These are phyloP conservation scores for Pimpla rufipes DNA, from an alignment of 2,888 invertebrate species.

Conservation along the genomic window DNA sequence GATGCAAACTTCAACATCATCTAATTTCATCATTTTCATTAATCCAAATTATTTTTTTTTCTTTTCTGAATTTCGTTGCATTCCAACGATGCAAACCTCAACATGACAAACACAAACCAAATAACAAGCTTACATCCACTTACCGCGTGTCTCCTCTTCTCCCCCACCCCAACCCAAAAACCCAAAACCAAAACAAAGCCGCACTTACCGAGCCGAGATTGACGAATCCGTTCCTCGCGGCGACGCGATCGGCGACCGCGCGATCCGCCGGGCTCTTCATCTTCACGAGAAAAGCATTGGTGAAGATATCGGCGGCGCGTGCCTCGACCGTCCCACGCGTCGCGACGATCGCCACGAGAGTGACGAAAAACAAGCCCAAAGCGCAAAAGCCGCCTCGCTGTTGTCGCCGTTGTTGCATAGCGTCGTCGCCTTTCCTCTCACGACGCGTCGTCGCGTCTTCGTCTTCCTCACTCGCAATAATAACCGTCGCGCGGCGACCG, in stretches of 20 bases:
- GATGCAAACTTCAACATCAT: too few relatives aligned
- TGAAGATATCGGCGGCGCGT: constrained; percentile 91
- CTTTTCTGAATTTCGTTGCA: too few relatives aligned
- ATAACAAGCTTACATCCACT: too few relatives aligned
- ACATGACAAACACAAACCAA: too few relatives aligned
- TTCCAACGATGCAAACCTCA: too few relatives aligned
- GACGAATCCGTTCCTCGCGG: constrained; percentile 96
- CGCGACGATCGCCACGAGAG: constrained; percentile 53
- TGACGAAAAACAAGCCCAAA: constrained; percentile 58
- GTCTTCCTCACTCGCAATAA: too few relatives aligned
- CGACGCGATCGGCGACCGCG: constrained; percentile 92
- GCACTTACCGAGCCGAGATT: constrained; percentile 95
- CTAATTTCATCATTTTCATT: too few relatives aligned
- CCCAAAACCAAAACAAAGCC: constrained; percentile 79
- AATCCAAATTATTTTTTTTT: too few relatives aligned
- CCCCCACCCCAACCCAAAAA: not conserved
- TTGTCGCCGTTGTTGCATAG: constrained; percentile 16
- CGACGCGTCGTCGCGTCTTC: too few relatives aligned
- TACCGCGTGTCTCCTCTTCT: too few relatives aligned
- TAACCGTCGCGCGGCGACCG: too few relatives aligned
- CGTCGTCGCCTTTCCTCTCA: too few relatives aligned
- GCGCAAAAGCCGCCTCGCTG: constrained; percentile 33
- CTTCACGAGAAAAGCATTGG: constrained; percentile 97
- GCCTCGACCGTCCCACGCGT: constrained; percentile 69
- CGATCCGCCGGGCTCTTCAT: constrained; percentile 93